Evolutionary conservation across 2,797 vertebrate genomes (phyloP).

Genomic region (Acomys russatus): DNA sequence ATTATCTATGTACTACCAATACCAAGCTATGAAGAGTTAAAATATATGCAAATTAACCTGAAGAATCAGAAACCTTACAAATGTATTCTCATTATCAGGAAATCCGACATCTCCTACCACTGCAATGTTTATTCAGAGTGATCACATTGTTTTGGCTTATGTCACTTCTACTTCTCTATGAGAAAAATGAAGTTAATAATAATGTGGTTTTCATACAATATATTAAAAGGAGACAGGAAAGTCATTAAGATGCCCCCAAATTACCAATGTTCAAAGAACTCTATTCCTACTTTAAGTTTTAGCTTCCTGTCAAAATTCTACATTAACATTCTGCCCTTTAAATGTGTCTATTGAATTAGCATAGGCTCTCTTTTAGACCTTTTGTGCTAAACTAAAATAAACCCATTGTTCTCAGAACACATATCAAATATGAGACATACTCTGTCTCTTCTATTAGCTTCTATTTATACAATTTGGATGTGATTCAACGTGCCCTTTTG

Average conservation of each 20-base stretch:
- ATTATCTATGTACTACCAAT: not conserved
- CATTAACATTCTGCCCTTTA: slow-evolving; percentile 67
- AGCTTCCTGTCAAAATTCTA: slow-evolving; percentile 61
- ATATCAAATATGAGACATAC: slow-evolving; percentile 40
- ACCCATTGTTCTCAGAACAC: slow-evolving; percentile 48
- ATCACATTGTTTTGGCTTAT: slow-evolving; percentile 45
- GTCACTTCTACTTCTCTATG: not conserved
- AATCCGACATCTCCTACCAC: not conserved
- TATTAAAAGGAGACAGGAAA: slow-evolving; percentile 17
- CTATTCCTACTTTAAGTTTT: slow-evolving; percentile 8
- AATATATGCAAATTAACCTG: not conserved
- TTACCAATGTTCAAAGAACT: slow-evolving; percentile 15
- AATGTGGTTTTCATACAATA: not conserved
- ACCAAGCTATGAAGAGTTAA: slow-evolving; percentile 7
- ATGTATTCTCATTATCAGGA: not conserved
- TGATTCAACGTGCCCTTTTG: slow-evolving; percentile 78
- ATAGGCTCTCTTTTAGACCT: slow-evolving; percentile 47
- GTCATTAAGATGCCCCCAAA: not conserved
- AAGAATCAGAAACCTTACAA: not conserved
- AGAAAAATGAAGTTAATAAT: slow-evolving; percentile 1
- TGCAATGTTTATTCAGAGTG: slow-evolving; percentile 16
- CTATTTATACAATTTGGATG: slow-evolving; percentile 81
- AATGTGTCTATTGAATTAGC: slow-evolving; percentile 65
- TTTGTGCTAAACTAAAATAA: slow-evolving; percentile 65
- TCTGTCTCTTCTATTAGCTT: slow-evolving; percentile 67